These are phyloP conservation scores for Hemiprocne comata DNA, from an alignment of 2,113 vertebrate genomes.

Conservation along the genomic window DNA sequence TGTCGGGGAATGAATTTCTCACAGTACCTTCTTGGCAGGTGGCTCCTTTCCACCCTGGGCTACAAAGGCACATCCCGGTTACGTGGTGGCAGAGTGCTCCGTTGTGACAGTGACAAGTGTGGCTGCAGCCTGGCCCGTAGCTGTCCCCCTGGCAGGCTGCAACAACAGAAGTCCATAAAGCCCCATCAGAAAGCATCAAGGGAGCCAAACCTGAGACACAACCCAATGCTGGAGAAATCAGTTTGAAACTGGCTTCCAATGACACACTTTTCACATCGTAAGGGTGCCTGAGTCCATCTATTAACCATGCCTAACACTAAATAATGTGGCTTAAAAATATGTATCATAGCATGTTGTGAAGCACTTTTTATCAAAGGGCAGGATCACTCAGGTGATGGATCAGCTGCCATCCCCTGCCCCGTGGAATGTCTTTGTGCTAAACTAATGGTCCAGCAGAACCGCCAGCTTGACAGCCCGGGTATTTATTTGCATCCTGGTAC, in stretches of 20 bases:
- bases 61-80: constrained; percentile 9
- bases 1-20: neutral
- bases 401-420: constrained; percentile 58
- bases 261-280: neutral
- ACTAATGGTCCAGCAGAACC: constrained; percentile 77
- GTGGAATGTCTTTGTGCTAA: constrained; percentile 76
- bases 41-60: neutral
- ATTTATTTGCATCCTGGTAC: constrained; percentile 81
- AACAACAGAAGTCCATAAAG: neutral
- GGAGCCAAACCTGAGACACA: neutral
- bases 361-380: constrained; percentile 27
- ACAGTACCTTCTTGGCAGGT: constrained; percentile 68
- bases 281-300: neutral
- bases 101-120: constrained; percentile 68
- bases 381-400: constrained; percentile 60
- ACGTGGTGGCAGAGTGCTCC: constrained; percentile 65
- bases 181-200: neutral
- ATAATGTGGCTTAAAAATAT: constrained; percentile 29
- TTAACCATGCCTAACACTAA: neutral
- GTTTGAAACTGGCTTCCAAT: neutral
- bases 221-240: neutral
- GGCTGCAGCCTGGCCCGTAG: constrained; percentile 63
- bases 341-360: constrained; percentile 25
- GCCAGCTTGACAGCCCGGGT: constrained; percentile 52
- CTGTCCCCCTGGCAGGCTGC: constrained; percentile 65